A percentile compares a stretch with the other conserved stretches of the same genome.
Conservation (phyloP, 2,888 invertebrate species). For the Caenorhabditis afra region DNA sequence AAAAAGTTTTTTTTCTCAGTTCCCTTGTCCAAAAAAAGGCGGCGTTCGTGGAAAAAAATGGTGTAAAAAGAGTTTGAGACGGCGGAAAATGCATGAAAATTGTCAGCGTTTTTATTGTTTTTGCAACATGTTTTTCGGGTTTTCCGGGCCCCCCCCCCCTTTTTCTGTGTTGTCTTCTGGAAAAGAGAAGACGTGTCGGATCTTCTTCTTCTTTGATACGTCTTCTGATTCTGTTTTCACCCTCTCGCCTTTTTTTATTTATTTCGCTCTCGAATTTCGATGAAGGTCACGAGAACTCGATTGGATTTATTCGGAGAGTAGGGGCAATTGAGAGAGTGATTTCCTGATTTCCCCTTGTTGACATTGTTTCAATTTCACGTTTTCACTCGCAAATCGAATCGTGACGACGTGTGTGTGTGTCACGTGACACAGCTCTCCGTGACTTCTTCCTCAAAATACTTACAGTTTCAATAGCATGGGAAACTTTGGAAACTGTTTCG, state of each 20-base stretch:
- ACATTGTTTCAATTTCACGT: constrained; percentile 51
- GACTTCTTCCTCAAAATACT: constrained; percentile 8
- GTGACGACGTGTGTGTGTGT: not conserved
- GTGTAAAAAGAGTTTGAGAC: not conserved
- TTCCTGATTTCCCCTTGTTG: constrained; percentile 14
- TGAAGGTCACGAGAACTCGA: constrained; percentile 4
- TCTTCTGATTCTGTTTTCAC: not conserved
- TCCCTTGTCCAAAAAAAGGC: constrained; percentile 6
- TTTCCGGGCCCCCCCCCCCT: not conserved
- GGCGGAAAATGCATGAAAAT: constrained; percentile 41
- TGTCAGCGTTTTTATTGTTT: constrained; percentile 46
- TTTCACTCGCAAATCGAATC: too few species aligned
- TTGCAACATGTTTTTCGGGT: constrained; percentile 26
- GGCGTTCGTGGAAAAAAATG: not conserved
- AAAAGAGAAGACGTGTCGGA: too few species aligned
- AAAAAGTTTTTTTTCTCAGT: too few species aligned
- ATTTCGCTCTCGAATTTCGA: not conserved
- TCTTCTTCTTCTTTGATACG: not conserved
- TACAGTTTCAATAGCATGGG: too few species aligned
- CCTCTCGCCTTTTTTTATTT: not conserved
- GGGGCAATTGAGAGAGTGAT: too few species aligned
- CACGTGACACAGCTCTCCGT: constrained; percentile 5
- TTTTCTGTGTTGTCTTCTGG: constrained; percentile 9
- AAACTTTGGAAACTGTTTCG: too few species aligned
- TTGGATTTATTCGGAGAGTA: not conserved